Percentiles rank a stretch among this genome's conserved stretches.
Conservation (phyloP, 2,888 invertebrate genomes). For the Hypolimnas misippus region DNA sequence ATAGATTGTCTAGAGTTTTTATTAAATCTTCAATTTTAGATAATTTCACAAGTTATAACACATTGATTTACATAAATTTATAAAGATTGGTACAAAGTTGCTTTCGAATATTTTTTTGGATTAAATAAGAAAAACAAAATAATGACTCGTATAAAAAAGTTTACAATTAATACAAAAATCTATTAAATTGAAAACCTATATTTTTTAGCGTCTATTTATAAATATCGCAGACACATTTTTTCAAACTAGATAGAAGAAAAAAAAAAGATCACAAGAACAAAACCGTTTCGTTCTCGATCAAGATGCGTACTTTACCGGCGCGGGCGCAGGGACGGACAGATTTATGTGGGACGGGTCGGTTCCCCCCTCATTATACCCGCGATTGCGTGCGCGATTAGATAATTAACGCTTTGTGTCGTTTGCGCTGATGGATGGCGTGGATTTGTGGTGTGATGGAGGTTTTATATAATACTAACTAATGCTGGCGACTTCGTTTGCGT, state of each 20-base stretch:
- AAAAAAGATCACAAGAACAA: conserved; percentile 8
- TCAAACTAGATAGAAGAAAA: not conserved
- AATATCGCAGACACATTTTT: not conserved
- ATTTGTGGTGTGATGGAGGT: too few relatives aligned
- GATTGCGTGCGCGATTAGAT: conserved; percentile 72
- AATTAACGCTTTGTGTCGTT: conserved; percentile 62
- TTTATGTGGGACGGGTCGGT: conserved; percentile 79
- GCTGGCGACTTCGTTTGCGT: too few relatives aligned
- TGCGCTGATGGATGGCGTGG: not conserved
- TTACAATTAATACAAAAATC: not conserved
- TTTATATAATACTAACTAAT: too few relatives aligned
- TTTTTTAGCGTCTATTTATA: not conserved
- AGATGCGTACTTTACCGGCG: conserved; percentile 67
- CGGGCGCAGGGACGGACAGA: conserved; percentile 71
- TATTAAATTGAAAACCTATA: not conserved
- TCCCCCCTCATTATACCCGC: conserved; percentile 49
- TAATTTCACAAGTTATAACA: too few relatives aligned
- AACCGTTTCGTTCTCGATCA: conserved; percentile 48
- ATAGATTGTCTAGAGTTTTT: too few relatives aligned
- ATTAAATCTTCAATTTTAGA: too few relatives aligned
- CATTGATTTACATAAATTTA: too few relatives aligned
- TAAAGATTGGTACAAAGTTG: too few relatives aligned
- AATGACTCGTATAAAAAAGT: too few relatives aligned
- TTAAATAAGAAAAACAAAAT: too few relatives aligned
- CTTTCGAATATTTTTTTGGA: too few relatives aligned